These are phyloP conservation scores for Rhombomys opimus DNA, from an alignment of 2,113 vertebrate species.

Conservation along the genomic window DNA sequence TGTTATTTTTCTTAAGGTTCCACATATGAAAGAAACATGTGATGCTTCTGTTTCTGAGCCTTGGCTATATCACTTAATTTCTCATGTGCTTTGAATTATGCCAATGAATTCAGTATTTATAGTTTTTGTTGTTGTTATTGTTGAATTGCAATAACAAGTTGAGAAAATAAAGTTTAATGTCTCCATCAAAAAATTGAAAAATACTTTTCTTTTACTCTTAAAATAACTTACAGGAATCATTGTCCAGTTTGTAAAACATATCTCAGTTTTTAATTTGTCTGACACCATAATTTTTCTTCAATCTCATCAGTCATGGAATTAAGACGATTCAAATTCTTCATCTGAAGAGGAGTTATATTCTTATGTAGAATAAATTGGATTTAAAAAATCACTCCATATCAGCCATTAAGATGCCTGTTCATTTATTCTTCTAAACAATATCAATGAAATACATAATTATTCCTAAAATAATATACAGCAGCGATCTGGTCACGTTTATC, in stretches of 20 bases:
- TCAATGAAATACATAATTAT: not conserved
- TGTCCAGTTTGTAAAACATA: not conserved
- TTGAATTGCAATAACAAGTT: not conserved
- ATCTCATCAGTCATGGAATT: not conserved
- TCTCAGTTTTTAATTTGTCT: not conserved
- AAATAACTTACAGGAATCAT: not conserved
- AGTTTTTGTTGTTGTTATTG: not conserved
- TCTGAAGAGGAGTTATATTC: accelerated
- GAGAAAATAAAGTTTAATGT: not conserved
- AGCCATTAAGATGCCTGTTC: not conserved
- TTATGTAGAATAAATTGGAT: not conserved
- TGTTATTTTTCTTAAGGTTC: not conserved
- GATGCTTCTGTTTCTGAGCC: not conserved
- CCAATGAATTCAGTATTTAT: not conserved
- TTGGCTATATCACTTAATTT: not conserved
- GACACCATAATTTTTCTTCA: not conserved
- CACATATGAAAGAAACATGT: not conserved
- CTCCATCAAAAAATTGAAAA: not conserved
- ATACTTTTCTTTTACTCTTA: not conserved
- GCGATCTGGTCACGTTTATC: not conserved
- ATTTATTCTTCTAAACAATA: not conserved
- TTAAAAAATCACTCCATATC: not conserved
- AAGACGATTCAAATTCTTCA: not conserved
- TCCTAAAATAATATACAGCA: not conserved
- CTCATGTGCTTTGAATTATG: not conserved